phyloP scores from a whole-genome alignment of 2,113 vertebrate species.

The Mystacornis crossleyi region DNA sequence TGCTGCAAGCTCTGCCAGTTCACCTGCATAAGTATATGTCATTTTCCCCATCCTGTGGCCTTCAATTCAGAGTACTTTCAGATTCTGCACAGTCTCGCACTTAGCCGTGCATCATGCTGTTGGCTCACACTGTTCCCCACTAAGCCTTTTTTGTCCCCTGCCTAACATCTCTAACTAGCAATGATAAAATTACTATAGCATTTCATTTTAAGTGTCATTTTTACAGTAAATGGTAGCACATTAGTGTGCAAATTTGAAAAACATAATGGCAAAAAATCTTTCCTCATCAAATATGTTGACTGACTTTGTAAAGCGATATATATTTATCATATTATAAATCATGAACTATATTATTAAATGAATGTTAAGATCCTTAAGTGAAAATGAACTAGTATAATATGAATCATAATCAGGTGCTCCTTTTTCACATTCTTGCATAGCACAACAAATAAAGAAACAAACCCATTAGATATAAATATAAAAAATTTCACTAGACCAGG shows the following conservation, averaged over 20 bases:
- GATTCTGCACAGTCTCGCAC: background rate
- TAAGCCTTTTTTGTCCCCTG: background rate
- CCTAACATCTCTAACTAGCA: background rate
- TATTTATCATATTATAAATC: background rate
- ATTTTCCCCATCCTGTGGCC: background rate
- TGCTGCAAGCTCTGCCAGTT: background rate
- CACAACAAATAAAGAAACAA: background rate
- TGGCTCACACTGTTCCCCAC: background rate
- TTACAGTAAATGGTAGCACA: background rate
- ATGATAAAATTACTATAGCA: background rate
- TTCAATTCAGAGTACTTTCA: background rate
- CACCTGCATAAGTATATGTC: background rate
- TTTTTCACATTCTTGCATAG: background rate
- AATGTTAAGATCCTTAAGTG: background rate
- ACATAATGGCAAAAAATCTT: background rate
- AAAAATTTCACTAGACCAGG: background rate
- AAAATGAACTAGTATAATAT: background rate
- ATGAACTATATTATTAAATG: background rate
- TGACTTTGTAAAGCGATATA: background rate
- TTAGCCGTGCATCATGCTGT: background rate
- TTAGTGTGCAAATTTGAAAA: background rate
- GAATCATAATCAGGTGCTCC: background rate
- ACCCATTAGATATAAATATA: background rate
- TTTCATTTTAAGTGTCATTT: background rate
- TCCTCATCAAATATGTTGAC: background rate